Base-by-base conservation (phyloP, 1,140 invertebrate genomes). In the Panonychus citri region DNA sequence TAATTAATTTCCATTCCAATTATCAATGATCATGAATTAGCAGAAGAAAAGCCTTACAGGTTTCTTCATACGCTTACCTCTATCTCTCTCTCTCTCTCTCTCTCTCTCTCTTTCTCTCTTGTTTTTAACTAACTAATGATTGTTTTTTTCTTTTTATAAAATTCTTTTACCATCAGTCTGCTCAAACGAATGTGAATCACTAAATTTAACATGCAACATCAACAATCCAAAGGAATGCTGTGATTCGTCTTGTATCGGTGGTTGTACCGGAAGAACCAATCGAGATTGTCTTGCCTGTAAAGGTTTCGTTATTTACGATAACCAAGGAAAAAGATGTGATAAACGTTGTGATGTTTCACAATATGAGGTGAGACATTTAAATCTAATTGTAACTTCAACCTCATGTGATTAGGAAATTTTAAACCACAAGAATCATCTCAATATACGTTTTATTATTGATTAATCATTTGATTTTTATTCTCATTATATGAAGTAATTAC, bases 201-300 rank as follows among this genome's bases (percentile, higher is more conserved):
- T 15, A 3, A 61, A 61, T 78, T 52, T 81, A 78, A 64, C 74
- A 73, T 13, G 57, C 62, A 63, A 40, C 12, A 51, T 51, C 17
- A 19, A 46, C 21, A 24, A 51, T 51, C 25, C 25, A 17, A 51
- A 51, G 13, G 25, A 28, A 28, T 51, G 49, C 34, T 56, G 54
- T 30, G 34, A 42, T 58, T 17, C 40, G 56, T n/a, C 21, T 10
- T 63, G 90, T 67, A 65, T 93, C 3, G 87, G 88, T 25, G 83
- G 86, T 15, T 95, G 91, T 68, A 70, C 66, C 8, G 78, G 76
- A 1, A 65, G 72, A 7, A 66, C 70, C 15, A 64, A 61, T 7
- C 54, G 71, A 0, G 63, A 66, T n/a, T 71, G 90, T 67, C 73
- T 73, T 37, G 79, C 79, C 7, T 94, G 89, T 68, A 74, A 73